Evolutionary conservation across 2,113 vertebrate species (phyloP).

Genomic region (Anoura caudifer): DNA sequence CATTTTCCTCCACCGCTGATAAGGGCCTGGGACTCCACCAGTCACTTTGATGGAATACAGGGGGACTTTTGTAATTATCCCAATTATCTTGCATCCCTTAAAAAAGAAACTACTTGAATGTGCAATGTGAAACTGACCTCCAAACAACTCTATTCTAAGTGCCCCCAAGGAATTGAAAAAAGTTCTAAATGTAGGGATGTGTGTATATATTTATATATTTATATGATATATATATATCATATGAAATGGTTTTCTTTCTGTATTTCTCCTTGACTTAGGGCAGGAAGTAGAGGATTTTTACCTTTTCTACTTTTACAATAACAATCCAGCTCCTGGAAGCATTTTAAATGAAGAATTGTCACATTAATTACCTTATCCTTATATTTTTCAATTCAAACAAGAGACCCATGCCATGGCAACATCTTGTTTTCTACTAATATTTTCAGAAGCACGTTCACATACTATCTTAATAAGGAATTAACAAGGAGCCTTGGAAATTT

Average conservation of each 20-base stretch:
- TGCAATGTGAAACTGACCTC: conserved; percentile 14
- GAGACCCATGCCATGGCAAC: not conserved
- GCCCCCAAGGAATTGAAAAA: not conserved
- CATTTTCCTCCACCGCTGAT: conserved; percentile 10
- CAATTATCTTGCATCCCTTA: conserved; percentile 56
- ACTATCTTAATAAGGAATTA: not conserved
- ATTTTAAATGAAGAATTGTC: not conserved
- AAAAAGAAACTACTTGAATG: conserved; percentile 71
- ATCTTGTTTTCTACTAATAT: not conserved
- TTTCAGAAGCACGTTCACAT: not conserved
- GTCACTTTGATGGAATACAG: conserved; percentile 65
- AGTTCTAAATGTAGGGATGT: not conserved
- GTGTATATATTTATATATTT: no score
- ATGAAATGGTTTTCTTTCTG: not conserved
- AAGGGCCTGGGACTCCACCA: conserved; percentile 23
- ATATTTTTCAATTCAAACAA: not conserved
- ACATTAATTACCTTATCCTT: not conserved
- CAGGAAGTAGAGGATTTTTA: not conserved
- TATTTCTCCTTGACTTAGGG: not conserved
- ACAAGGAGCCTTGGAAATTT: not conserved
- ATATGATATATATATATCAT: no score
- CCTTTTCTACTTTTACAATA: not conserved
- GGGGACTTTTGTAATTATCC: conserved; percentile 1
- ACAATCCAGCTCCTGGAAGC: not conserved
- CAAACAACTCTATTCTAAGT: conserved; percentile 3